Conservation (phyloP, 2,113 vertebrate species). For the Corynorhinus townsendii region DNA sequence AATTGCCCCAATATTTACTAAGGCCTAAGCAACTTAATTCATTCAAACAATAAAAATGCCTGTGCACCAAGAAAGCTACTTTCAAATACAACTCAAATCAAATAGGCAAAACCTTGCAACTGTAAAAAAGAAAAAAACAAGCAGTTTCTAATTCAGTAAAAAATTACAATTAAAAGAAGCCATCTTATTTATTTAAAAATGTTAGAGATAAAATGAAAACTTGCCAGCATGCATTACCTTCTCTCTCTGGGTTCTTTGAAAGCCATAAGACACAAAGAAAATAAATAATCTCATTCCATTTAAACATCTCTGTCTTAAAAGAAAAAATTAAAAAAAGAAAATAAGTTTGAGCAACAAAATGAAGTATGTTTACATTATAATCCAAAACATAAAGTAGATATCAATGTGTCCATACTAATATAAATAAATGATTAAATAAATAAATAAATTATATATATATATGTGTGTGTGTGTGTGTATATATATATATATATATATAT, state of each 20-base stretch:
- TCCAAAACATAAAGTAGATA: background rate
- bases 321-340: background rate
- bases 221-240: background rate
- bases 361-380: background rate
- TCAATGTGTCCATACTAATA: background rate
- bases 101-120: constrained; percentile 2
- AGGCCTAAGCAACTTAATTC: constrained; percentile 51
- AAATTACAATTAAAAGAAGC: constrained; percentile 50
- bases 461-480: too few relatives aligned
- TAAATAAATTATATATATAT: background rate
- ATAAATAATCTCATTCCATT: background rate
- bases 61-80: constrained; percentile 5
- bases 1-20: constrained; percentile 64
- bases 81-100: constrained; percentile 57
- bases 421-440: background rate
- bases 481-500: too few relatives aligned
- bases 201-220: constrained; percentile 20
- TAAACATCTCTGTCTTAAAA: constrained; percentile 8
- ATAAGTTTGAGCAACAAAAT: background rate
- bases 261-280: background rate
- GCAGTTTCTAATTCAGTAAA: constrained; percentile 18
- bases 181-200: constrained; percentile 34
- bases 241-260: background rate
- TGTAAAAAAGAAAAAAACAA: background rate
- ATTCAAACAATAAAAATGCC: constrained; percentile 56